Evolutionary conservation across 2,888 invertebrate genomes (phyloP), one percentile per base, ranked within the genome.

Genomic region (Mesoligia furuncula): DNA sequence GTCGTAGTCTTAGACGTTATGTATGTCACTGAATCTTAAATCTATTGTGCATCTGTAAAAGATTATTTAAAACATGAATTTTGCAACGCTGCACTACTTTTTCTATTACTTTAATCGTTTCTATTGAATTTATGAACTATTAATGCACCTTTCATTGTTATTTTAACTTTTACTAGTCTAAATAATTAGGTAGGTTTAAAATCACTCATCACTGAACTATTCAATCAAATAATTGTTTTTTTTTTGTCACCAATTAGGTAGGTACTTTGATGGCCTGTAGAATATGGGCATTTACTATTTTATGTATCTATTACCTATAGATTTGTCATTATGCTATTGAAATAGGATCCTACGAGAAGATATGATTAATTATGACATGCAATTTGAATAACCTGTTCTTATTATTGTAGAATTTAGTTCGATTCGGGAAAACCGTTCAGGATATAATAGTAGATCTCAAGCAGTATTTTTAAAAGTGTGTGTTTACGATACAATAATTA

Each of bases 361-460:
- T 68, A 42, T 48, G 42, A 45, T 64, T 48, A 61, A 5, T 48
- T 54, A 51, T 31, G 42, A 65, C 9, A 73, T 36, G 13, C 80
- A 20, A 64, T 77, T 77, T 72, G 17, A 77, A 73, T 77, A 85
- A 77, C 59, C 61, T 42, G 79, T 64, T 74, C 24, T 70, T 71
- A 15, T 73, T 64, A 24, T 75, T 73, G 42, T 69, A 31, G 45
- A 72, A 68, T 64, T 59, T 45, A 72, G 45, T 59, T 69, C 9
- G 36, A 72, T 68, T 69, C 59, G n/a, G 31, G 74, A 59, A 73
- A 79, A 76, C 73, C 54, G 27, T 79, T 70, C 57, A 68, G 61
- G 57, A 62, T 68, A 64, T 31, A 42, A 13, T 72, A 79, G 20
- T 62, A 70, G 85, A 85, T 83, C 85, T 85, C 85, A 86, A 70